Conservation (phyloP, 2,797 vertebrate species). For the Enteromius afrohamiltoni region DNA sequence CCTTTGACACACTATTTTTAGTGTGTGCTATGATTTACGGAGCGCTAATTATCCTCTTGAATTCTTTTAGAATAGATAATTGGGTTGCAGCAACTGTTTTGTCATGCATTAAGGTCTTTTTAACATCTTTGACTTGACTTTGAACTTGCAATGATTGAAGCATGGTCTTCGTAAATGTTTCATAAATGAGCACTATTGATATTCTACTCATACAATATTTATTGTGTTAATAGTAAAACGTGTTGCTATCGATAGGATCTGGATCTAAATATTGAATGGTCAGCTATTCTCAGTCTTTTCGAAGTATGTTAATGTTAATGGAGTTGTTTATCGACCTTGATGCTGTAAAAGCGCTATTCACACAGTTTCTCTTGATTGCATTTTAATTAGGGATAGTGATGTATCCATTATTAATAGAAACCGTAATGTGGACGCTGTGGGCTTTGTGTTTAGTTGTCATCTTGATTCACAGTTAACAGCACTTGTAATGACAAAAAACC, state of each 20-base stretch:
- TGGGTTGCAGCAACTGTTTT: background rate
- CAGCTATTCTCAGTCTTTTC: background rate
- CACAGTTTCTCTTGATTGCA: slow-evolving; percentile 54
- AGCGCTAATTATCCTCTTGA: background rate
- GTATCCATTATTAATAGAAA: slow-evolving; percentile 33
- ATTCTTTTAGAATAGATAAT: no score
- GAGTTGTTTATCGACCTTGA: slow-evolving; percentile 69
- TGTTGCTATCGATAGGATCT: background rate
- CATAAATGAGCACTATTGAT: background rate
- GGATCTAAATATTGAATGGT: background rate
- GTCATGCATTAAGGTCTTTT: background rate
- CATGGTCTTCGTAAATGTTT: background rate
- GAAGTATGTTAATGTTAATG: slow-evolving; percentile 67
- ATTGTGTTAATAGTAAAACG: background rate
- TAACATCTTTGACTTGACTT: background rate
- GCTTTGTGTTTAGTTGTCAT: slow-evolving; percentile 19
- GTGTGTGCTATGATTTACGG: background rate
- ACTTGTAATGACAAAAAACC: slow-evolving; percentile 4
- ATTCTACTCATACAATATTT: background rate
- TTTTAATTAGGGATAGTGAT: slow-evolving; percentile 54
- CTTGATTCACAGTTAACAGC: background rate
- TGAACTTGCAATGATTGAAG: background rate
- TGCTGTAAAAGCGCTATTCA: slow-evolving; percentile 9
- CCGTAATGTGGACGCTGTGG: background rate
- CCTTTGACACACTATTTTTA: background rate